Evolutionary conservation across 2,797 vertebrate species (phyloP).

Genomic region (Clarias fuscus): DNA sequence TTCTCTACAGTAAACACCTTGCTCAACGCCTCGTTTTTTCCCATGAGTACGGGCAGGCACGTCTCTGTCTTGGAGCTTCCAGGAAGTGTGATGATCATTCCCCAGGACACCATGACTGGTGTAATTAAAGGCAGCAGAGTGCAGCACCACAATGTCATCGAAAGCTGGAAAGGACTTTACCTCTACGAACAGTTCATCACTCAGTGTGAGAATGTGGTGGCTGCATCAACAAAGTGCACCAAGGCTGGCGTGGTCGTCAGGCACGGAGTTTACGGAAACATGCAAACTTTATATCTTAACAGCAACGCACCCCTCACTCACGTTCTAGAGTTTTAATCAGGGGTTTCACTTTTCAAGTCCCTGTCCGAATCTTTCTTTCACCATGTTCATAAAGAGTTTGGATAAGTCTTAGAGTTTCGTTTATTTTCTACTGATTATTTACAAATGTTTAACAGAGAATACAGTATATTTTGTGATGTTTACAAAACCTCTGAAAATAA

Average conservation of each 20-base stretch:
- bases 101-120: slow-evolving; percentile 84
- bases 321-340: slow-evolving; percentile 83
- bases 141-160: slow-evolving; percentile 76
- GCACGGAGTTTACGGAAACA: slow-evolving; percentile 84
- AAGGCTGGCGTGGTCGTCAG: slow-evolving; percentile 72
- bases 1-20: slow-evolving; percentile 73
- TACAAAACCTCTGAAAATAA: neutral
- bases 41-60: slow-evolving; percentile 68
- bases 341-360: neutral
- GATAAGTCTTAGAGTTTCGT: neutral
- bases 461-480: slow-evolving; percentile 10
- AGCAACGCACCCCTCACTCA: slow-evolving; percentile 84
- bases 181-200: slow-evolving; percentile 80
- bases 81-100: slow-evolving; percentile 81
- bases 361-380: neutral
- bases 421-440: neutral
- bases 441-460: neutral
- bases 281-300: slow-evolving; percentile 80
- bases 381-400: neutral
- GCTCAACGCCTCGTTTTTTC: slow-evolving; percentile 82
- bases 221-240: slow-evolving; percentile 67
- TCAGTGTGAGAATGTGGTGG: slow-evolving; percentile 77
- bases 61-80: slow-evolving; percentile 84
- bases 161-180: slow-evolving; percentile 75
- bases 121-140: slow-evolving; percentile 71